Base-by-base conservation (phyloP, 2,888 invertebrate species). In the Dysmachus trigonus region DNA sequence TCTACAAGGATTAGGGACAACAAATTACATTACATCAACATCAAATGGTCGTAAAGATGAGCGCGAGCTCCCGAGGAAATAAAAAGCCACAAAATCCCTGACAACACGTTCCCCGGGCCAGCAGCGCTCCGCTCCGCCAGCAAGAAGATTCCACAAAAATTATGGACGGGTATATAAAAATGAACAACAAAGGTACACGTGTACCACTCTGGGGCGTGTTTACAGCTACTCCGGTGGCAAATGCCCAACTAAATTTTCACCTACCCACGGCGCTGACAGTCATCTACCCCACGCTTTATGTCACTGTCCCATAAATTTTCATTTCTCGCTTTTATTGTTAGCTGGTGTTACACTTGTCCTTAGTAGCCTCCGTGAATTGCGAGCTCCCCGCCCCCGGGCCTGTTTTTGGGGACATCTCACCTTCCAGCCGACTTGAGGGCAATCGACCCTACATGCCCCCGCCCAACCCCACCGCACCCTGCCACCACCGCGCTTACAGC, bases 21-120 rank as follows among this genome's bases (percentile, higher is more conserved):
- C 85, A 85, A 85, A 85, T 85, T 85, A 76, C 85, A 76, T 76
- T 76, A 85, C 85, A 85, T 85, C 85, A 85, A 85, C 85, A 53
- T 82, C 82, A 82, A 79, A 82, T 35, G 62, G 30, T 53, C 82
- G 71, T 82, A 82, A 82, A 82, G 82, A 62, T 71, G 71, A 62
- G 53, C 27, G 35, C 33, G 35, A 47, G 35, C 71, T 35, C 27
- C n/a, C 27, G 47, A 33, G 35, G 22, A 33, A 35, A 62, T 62
- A 53, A 82, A 82, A 82, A 82, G 13, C 31, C 27, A 27, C 31
- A 47, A 30, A 79, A 79, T 47, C 51, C 79, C 79, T 79, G 79
- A 79, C 76, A 79, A 79, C 47, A 79, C 27, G 51, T 18, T 15
- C 47, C 47, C 79, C 10, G 27, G 62, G 22, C 79, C 79, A 62